A percentile compares a stretch with the other conserved stretches of the same genome.
Conservation (phyloP, 2,113 vertebrate genomes). For the Morone saxatilis region DNA sequence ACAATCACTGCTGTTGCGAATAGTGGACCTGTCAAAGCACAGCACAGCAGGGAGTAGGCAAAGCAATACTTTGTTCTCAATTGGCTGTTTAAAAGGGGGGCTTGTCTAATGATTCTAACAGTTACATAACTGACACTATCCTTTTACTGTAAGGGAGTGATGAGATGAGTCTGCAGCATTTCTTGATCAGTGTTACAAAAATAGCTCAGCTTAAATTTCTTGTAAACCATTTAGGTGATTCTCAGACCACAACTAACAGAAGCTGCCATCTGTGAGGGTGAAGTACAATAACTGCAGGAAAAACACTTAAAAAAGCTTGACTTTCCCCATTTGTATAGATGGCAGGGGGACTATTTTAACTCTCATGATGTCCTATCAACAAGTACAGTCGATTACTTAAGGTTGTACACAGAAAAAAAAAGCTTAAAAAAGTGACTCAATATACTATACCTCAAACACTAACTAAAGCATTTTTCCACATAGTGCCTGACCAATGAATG, state of each 20-base stretch:
- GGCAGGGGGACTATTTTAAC: conserved; percentile 8
- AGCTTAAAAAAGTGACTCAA: neutral
- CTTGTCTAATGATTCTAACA: conserved; percentile 22
- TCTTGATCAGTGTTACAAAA: conserved; percentile 18
- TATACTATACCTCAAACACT: neutral
- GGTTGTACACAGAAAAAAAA: neutral
- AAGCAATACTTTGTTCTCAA: conserved; percentile 24
- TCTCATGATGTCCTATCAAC: neutral
- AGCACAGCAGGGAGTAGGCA: neutral
- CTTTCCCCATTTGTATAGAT: neutral
- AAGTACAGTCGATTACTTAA: too few relatives aligned
- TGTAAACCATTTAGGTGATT: neutral
- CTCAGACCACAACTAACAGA: conserved; percentile 14
- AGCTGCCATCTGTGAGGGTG: conserved; percentile 6
- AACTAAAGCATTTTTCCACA: neutral
- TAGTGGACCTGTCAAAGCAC: neutral
- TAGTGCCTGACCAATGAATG: neutral
- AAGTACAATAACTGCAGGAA: neutral
- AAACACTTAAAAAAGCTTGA: neutral
- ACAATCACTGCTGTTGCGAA: conserved; percentile 27
- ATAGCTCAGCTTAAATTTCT: conserved; percentile 18
- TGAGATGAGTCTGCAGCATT: neutral
- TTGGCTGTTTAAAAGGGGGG: neutral
- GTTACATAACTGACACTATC: conserved; percentile 17
- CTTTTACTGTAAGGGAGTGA: neutral